phyloP scores from a whole-genome alignment of 2,797 vertebrate species.

The Alouatta caraya region DNA sequence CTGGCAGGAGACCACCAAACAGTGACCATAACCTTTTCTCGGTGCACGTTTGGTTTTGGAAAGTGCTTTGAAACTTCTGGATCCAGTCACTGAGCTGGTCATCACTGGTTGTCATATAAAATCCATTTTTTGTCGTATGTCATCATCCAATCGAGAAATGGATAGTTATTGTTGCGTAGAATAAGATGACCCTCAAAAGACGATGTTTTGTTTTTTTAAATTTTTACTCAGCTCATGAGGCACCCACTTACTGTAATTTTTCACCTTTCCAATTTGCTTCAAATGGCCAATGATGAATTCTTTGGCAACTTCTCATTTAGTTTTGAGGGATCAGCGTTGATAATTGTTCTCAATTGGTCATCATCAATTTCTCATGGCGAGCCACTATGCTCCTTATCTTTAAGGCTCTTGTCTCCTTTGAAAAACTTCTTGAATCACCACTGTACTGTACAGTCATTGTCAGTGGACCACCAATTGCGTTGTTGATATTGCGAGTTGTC shows the following conservation, averaged over 20 bases:
- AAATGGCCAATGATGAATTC: not conserved
- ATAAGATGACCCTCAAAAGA: not conserved
- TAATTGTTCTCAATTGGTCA: not conserved
- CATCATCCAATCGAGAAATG: not conserved
- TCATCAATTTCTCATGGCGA: not conserved
- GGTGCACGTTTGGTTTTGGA: not conserved
- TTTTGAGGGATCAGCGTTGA: not conserved
- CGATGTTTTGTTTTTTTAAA: not conserved
- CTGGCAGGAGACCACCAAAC: not conserved
- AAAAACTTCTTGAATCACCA: not conserved
- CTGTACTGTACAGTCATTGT: not conserved
- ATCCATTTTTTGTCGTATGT: fast-evolving
- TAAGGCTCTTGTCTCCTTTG: not conserved
- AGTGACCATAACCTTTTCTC: not conserved
- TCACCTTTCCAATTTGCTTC: not conserved
- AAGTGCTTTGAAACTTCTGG: not conserved
- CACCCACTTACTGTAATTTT: not conserved
- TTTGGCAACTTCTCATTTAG: not conserved
- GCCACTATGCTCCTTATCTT: not conserved
- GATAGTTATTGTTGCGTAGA: not conserved
- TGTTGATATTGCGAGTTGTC: not conserved
- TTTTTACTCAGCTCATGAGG: not conserved
- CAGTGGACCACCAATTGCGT: not conserved
- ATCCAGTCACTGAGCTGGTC: not conserved
- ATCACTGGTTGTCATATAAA: not conserved